Base-by-base conservation (phyloP, 2,797 vertebrate genomes). In the Thalassophryne amazonica region DNA sequence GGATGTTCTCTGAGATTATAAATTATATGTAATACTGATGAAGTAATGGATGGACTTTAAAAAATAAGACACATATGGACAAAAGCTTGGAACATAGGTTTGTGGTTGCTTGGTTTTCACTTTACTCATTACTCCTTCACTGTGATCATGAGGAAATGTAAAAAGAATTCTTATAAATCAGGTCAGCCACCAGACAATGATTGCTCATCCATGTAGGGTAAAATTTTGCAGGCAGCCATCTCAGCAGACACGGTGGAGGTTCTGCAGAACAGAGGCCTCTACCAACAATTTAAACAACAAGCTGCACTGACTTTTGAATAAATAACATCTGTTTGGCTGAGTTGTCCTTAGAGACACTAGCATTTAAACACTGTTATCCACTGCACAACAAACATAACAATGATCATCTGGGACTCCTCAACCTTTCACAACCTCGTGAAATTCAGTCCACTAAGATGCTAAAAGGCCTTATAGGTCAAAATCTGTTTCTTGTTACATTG, bases 371-470 rank as follows among this genome's bases (percentile, higher is more conserved):
- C 66, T 33, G 54, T 42, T 60, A 39, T 34, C 40, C 15, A 7
- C 35, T 41, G 49, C 40, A 43, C 30, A 18, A 43, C 48, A 45
- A 43, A 1, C 36, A 54, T 22, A 38, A 34, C 28, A 41, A 63
- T 50, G 55, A 50, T 63, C 40, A 51, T 60, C 46, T 12, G 2
- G 33, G 50, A 56, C 52, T 57, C 60, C 20, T 69, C 21, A 19
- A 17, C 57, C 38, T 84, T 84, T 80, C 66, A 69, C 36, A 73
- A 77, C 81, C 75, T 77, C 73, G 61, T 71, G 62, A 45, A 78
- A 83, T 78, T 6, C 51, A 54, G 70, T 69, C 63, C 48, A 64
- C 65, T 30, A 4, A 24, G 45, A 54, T 1, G 2, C 34, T 46
- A 5, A 15, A 42, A 25, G 52, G 14, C 40, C 60, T 76, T 67